Percentiles rank a stretch among this genome's conserved stretches.
Conservation (phyloP, 2,797 vertebrate species). For the Hypotaenidia okinawae region DNA sequence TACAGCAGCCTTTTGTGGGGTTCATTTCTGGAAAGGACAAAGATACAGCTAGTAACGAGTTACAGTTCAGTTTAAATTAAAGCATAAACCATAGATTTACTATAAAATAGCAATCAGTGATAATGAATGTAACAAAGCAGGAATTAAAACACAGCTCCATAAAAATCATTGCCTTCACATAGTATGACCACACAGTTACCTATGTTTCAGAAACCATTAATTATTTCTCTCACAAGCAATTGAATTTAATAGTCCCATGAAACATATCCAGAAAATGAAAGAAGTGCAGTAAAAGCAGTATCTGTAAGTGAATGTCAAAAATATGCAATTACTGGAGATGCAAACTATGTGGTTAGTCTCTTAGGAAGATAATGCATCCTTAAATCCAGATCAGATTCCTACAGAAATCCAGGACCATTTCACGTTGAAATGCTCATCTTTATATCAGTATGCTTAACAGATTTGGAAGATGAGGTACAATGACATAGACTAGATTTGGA, state of each 20-base stretch:
- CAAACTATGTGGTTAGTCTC: not conserved
- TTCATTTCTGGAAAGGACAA: not conserved
- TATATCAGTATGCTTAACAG: not conserved
- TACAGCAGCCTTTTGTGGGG: not conserved
- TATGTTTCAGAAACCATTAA: not conserved
- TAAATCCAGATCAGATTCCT: not conserved
- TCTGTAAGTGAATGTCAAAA: not conserved
- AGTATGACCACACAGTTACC: not conserved
- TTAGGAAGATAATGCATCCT: not conserved
- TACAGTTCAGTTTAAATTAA: not conserved
- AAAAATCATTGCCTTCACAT: not conserved
- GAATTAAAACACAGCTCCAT: not conserved
- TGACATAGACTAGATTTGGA: not conserved
- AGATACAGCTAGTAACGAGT: not conserved
- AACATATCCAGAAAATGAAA: not conserved
- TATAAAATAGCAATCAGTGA: not conserved
- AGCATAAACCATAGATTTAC: not conserved
- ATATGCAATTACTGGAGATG: not conserved
- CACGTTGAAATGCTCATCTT: not conserved
- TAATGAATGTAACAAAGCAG: not conserved
- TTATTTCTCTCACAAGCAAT: not conserved
- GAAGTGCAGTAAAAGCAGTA: not conserved
- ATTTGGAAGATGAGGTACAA: not conserved
- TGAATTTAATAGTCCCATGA: not conserved
- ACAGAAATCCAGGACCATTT: not conserved